Base-by-base conservation (phyloP, 2,797 vertebrate genomes). In the Eulemur albifrons region DNA sequence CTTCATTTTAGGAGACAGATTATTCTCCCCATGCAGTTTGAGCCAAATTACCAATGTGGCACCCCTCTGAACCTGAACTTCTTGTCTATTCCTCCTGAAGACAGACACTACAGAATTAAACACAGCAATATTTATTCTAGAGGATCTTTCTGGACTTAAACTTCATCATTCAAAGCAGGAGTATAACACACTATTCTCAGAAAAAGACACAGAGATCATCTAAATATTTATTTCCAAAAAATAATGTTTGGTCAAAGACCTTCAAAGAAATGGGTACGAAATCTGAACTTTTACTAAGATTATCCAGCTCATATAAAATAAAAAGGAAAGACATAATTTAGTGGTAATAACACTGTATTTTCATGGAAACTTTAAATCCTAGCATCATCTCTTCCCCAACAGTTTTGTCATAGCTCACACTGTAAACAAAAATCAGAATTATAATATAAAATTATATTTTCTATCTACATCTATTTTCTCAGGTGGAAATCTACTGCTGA, bases 11-110 rank as follows among this genome's bases (percentile, higher is more conserved):
- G 96, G 96, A 98, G 93, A 98, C 97, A 98, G 98, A 99, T 99
- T 98, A 99, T 98, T 99, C 98, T 98, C 99, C 98, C 98, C 98
- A 98, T 99, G 98, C 97, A 98, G 96, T 98, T 98, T 86, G 97
- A 99, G 96, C 93, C 98, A 98, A 99, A 98, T 99, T 98, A 98
- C 98, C 95, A 98, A 98, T 93, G 96, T 98, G 98, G 98, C 98
- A 97, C 98, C 98, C 98, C 95, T 98, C 97, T 97, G 98, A 97
- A 98, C 97, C 81, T 97, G 96, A 98, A 98, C 96, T 97, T 98
- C 97, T 85, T 98, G 97, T 95, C 75, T 95, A 93, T 96, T 97
- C 81, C 89, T 97, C 89, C 92, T 97, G 86, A 98, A 98, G 96
- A 98, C 77, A 98, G 81, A 98, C 57, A 86, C 97, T 72, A 97